A percentile compares a stretch with the other conserved stretches of the same genome.
Conservation (phyloP, 2,113 vertebrate genomes). For the Pomatorhinus ruficollis region DNA sequence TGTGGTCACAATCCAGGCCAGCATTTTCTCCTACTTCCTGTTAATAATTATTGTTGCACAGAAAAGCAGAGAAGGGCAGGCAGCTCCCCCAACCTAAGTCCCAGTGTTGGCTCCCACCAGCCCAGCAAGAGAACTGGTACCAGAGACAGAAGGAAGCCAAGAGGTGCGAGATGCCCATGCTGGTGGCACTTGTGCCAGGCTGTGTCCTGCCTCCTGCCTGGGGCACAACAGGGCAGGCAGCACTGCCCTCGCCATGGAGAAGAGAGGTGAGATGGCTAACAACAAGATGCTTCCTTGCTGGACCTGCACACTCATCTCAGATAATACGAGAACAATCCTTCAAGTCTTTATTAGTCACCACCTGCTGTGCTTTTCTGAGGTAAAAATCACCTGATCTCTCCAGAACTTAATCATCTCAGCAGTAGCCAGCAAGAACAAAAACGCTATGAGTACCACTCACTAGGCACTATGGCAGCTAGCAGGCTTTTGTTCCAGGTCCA, state of each 20-base stretch:
- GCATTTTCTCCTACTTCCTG: not conserved
- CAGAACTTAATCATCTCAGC: constrained; percentile 26
- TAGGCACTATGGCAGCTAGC: not conserved
- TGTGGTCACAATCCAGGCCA: not conserved
- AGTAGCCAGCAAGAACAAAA: constrained; percentile 28
- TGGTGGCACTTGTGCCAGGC: not conserved
- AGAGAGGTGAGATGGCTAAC: not conserved
- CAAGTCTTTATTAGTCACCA: not conserved
- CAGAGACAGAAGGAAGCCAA: not conserved
- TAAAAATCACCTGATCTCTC: constrained; percentile 37
- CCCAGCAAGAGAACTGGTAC: not conserved
- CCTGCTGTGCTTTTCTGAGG: constrained; percentile 5
- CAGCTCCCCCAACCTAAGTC: not conserved
- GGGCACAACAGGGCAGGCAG: not conserved
- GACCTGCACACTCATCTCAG: not conserved
- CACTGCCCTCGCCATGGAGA: not conserved
- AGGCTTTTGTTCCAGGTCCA: constrained; percentile 7
- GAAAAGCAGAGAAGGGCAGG: not conserved
- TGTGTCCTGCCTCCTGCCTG: not conserved
- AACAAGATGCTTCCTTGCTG: not conserved
- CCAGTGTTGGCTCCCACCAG: not conserved
- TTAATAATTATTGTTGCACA: not conserved
- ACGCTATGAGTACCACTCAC: not conserved
- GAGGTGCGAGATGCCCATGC: fast-evolving
- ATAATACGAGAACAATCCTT: not conserved